Conservation (phyloP, 2,113 vertebrate species). For the Oncorhynchus tshawytscha region DNA sequence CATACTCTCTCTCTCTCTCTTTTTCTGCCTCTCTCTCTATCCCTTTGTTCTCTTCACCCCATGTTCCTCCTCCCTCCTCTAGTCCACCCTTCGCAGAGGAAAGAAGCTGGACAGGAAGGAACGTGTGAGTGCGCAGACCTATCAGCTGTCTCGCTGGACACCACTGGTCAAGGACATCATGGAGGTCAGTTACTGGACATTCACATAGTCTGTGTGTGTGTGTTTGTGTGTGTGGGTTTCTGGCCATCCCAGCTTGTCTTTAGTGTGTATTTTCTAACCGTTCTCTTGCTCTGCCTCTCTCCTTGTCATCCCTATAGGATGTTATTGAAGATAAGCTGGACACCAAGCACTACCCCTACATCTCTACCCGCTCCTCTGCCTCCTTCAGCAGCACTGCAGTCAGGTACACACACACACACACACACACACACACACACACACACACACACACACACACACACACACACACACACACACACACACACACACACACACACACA, state of each 20-base stretch:
- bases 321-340: slow-evolving; percentile 97
- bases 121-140: slow-evolving; percentile 95
- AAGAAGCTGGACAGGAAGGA: slow-evolving; percentile 97
- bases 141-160: slow-evolving; percentile 97
- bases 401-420: slow-evolving; percentile 76
- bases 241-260: neutral
- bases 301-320: slow-evolving; percentile 72
- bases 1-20: too few species aligned
- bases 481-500: too few species aligned
- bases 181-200: slow-evolving; percentile 77
- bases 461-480: too few species aligned
- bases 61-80: neutral
- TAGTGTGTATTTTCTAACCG: too few species aligned
- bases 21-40: neutral
- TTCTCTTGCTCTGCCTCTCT: slow-evolving; percentile 11
- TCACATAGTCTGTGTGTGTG: neutral
- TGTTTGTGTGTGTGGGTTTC: neutral
- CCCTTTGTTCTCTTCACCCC: too few species aligned
- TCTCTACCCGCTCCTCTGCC: slow-evolving; percentile 96
- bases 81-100: slow-evolving; percentile 80
- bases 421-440: slow-evolving; percentile 7
- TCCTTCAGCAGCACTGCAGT: slow-evolving; percentile 97
- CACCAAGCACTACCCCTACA: slow-evolving; percentile 97
- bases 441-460: slow-evolving; percentile 1
- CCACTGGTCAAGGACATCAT: slow-evolving; percentile 97